Conservation (phyloP, 2,888 invertebrate species). For the Pammene aurita region DNA sequence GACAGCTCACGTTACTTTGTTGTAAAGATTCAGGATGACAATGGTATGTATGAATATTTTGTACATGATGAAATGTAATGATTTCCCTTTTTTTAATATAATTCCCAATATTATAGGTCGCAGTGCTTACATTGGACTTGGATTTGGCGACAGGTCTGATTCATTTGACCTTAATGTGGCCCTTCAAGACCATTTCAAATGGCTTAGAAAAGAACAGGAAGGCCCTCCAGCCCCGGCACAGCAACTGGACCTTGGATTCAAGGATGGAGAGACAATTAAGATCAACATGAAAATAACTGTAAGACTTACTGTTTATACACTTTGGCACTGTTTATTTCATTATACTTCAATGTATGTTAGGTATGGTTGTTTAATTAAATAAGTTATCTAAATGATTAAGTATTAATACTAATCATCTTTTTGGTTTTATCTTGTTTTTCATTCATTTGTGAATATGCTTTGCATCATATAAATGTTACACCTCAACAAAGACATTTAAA, state of each 20-base stretch:
- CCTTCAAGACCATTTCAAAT: slow-evolving; percentile 98
- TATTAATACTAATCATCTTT: too few species aligned
- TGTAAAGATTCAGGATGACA: slow-evolving; percentile 96
- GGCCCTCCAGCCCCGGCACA: slow-evolving; percentile 89
- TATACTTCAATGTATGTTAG: too few species aligned
- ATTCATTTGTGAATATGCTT: too few species aligned
- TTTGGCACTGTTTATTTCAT: neutral
- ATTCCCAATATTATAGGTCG: slow-evolving; percentile 80
- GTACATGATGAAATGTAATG: neutral
- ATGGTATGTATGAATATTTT: slow-evolving; percentile 82
- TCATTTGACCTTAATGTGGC: slow-evolving; percentile 99
- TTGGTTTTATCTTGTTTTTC: too few species aligned
- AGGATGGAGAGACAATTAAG: slow-evolving; percentile 99
- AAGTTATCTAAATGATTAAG: too few species aligned
- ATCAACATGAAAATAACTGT: slow-evolving; percentile 99
- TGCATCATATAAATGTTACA: too few species aligned
- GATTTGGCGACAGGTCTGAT: slow-evolving; percentile 98
- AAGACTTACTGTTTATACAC: slow-evolving; percentile 51
- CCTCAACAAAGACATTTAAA: too few species aligned
- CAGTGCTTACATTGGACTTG: slow-evolving; percentile 97
- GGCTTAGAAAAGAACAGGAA: slow-evolving; percentile 92
- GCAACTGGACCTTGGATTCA: slow-evolving; percentile 97
- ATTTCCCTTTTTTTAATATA: neutral
- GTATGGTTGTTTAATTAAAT: too few species aligned
- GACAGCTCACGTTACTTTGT: slow-evolving; percentile 99